Evolutionary conservation across 1,140 invertebrate species (phyloP), one percentile per base, ranked within the genome.

Genomic region (Neodiprion fabricii): DNA sequence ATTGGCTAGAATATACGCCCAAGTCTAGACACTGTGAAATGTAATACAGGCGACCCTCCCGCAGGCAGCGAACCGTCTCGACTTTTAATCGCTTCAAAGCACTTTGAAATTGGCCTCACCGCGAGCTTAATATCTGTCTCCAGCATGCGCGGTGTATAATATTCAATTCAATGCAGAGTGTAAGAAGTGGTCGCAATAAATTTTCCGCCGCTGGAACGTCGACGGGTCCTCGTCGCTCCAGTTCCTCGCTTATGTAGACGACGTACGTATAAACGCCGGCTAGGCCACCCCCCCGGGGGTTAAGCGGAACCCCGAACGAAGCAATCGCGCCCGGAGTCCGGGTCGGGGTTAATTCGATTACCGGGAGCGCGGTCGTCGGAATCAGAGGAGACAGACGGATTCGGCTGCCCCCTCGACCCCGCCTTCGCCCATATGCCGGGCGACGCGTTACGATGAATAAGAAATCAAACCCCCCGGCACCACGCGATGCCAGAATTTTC

Each of bases 311-410:
- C 28, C 28, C 28, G 28, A 40, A 40, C 28, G 65, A 70, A 78
- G 84, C 85, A 86, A 86, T 86, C 84, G 84, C 85, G 84, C 83
- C 84, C 80, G 84, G 79, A 81, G n/a, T 81, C 81, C 79, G 84
- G 85, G 82, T 79, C n/a, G 11, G 53, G 79, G 77, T 81, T 85
- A 86, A 86, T 86, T 86, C 83, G 81, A 85, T 85, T 86, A 86
- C 83, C 73, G 80, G 81, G 75, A 83, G 83, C 79, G 75, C 81
- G 79, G 21, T 49, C 73, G 76, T 61, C 53, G 53, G 53, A 61
- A 61, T 61, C 53, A 61, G 53, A 61, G 53, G 53, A 61, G 53
- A 61, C 53, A 61, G 53, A 61, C 53, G 53, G 53, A 61, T 12
- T 12, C 53, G 53, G 53, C 11, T 61, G 53, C 80, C 76, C 77